phyloP scores from a whole-genome alignment of 1,140 invertebrate genomes.

The Brachionus plicatilis region DNA sequence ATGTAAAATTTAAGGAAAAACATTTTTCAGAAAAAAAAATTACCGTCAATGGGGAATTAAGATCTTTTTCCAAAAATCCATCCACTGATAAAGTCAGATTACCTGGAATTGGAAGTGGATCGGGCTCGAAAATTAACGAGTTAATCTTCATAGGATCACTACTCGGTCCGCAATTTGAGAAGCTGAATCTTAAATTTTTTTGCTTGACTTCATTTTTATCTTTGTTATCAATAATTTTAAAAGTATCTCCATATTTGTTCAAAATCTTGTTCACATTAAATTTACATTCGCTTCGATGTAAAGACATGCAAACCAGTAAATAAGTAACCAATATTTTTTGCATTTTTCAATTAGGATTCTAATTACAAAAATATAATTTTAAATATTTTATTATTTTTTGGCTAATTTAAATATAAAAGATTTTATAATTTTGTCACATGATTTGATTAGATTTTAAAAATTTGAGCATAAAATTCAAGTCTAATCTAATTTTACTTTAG shows the following conservation, averaged over 20 bases:
- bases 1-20: not conserved
- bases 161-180: slow-evolving; percentile 1
- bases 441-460: not conserved
- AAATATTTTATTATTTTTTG: not conserved
- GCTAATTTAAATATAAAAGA: not conserved
- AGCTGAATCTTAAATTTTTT: slow-evolving; percentile 2
- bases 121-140: not conserved
- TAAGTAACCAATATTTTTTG: not conserved
- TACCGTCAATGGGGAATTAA: not conserved
- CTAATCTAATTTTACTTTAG: not conserved
- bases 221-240: not conserved
- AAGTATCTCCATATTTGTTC: not conserved
- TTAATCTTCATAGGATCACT: slow-evolving; percentile 13
- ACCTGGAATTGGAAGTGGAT: slow-evolving; percentile 26
- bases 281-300: not conserved
- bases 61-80: not conserved
- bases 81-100: not conserved
- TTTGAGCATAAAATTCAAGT: not conserved
- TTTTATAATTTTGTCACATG: slow-evolving; percentile 1
- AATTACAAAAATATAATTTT: not conserved
- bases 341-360: not conserved
- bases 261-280: slow-evolving; percentile 1
- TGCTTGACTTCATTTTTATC: not conserved
- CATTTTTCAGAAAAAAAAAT: not conserved
- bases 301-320: not conserved